Conservation (phyloP, 2,888 invertebrate genomes). For the Sialis fuliginosa region DNA sequence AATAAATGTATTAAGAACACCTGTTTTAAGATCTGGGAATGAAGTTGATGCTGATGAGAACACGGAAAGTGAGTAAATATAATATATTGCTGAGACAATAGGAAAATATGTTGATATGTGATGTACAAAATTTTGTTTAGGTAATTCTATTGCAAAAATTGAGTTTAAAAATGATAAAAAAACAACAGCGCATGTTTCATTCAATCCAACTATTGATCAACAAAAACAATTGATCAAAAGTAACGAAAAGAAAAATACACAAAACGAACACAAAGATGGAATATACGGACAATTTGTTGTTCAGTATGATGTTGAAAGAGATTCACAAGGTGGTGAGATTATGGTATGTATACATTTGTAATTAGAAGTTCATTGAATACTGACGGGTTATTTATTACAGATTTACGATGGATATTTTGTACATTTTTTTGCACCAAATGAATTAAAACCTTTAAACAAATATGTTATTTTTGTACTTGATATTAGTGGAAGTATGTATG, state of each 20-base stretch:
- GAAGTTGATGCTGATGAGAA: constrained; percentile 36
- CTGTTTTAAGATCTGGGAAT: constrained; percentile 43
- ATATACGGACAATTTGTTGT: constrained; percentile 47
- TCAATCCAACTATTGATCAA: constrained; percentile 37
- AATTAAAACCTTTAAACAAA: constrained; percentile 39
- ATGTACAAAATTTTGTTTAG: constrained; percentile 16
- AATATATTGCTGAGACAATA: too few species aligned
- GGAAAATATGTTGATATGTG: too few species aligned
- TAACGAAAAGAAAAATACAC: constrained; percentile 16
- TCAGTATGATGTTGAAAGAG: constrained; percentile 47
- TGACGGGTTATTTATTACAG: constrained; percentile 17
- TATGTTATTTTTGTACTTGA: constrained; percentile 60
- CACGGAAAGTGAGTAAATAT: constrained; percentile 26
- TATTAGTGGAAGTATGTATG: constrained; percentile 58
- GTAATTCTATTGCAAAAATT: constrained; percentile 26
- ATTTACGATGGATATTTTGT: constrained; percentile 56
- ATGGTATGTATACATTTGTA: constrained; percentile 19
- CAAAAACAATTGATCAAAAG: constrained; percentile 32
- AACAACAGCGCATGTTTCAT: constrained; percentile 33
- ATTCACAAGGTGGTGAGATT: constrained; percentile 38
- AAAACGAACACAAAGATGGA: constrained; percentile 23
- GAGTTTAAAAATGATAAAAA: constrained; percentile 21
- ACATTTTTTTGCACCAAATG: constrained; percentile 51
- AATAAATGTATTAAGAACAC: constrained; percentile 39
- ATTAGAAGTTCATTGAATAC: too few species aligned